Base-by-base conservation (phyloP, 2,113 vertebrate genomes). In the Pangasianodon gigas region DNA sequence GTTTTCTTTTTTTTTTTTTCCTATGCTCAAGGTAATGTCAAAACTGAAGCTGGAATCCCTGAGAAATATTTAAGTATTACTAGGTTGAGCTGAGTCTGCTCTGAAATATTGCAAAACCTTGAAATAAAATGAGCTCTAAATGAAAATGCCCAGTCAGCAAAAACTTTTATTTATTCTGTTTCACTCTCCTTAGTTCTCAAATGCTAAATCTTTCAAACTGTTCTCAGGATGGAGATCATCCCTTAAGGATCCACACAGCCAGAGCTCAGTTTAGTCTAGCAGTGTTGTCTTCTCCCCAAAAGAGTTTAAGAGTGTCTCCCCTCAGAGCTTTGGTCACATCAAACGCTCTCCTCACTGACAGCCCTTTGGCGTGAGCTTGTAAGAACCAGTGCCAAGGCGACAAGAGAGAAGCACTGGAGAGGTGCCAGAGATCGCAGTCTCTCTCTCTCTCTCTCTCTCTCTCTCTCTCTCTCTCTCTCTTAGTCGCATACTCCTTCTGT, bases 371-470 rank as follows among this genome's bases (percentile, higher is more conserved):
- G 58, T 3, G 74, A 81, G 86, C 81, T 24, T 80, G 87, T 48
- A 48, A 88, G 90, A 85, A 60, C 67, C 41, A 77, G 44, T 65
- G 75, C 81, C 65, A 88, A 77, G 29, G 71, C 32, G 48, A 89
- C 80, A 85, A 85, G 77, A 86, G 75, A n/a, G 56, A 46, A 83
- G 51, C 13, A 51, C 24, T 58, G 87, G 84, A 91, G n/a, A 41
- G 32, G 41, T 65, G 86, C 58, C 90, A 93, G 87, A 92, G 86
- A 93, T 93, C 90, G 92, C 91, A 92, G 92, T 65, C 52, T 37
- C 51, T 48, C 46, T 46, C 60, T 56, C 89, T 51, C 24, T 56
- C 54, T 74, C n/a, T 37, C 37, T 46, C 74, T 46, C 71, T 87
- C 29, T 60, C 32, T 41, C 65, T 60, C 60, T 21, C 21, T 26